phyloP scores from a whole-genome alignment of 2,113 vertebrate genomes.

The Bubo blakistoni region DNA sequence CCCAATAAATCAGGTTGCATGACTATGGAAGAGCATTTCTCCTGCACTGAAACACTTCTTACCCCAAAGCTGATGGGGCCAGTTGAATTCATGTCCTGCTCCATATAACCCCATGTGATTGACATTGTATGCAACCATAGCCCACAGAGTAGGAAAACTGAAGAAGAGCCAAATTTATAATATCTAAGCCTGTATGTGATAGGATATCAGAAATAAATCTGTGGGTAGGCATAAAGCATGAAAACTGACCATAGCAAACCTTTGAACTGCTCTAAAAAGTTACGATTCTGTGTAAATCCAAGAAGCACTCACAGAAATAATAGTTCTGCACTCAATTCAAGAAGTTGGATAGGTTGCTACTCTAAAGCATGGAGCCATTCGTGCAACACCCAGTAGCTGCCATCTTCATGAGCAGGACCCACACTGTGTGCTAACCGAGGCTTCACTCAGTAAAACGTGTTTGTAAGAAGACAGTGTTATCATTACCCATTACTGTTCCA shows the following conservation, averaged over 20 bases:
- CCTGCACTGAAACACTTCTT: neutral
- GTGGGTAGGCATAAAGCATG: neutral
- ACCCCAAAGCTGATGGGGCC: neutral
- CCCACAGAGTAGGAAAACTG: neutral
- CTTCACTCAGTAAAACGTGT: accelerated
- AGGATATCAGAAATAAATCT: neutral
- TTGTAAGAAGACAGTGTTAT: neutral
- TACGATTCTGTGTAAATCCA: neutral
- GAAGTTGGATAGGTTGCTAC: neutral
- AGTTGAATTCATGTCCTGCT: neutral
- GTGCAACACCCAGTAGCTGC: neutral
- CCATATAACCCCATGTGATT: neutral
- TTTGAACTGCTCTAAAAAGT: neutral
- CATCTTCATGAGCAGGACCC: neutral
- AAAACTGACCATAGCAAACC: neutral
- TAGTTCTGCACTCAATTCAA: neutral
- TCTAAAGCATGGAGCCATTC: neutral
- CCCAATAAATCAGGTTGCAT: neutral
- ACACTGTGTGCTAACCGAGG: neutral
- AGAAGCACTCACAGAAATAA: neutral
- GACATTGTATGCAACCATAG: neutral
- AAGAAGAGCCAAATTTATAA: neutral
- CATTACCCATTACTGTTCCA: neutral
- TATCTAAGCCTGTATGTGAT: neutral
- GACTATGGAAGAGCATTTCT: neutral